phyloP scores from a whole-genome alignment of 2,888 invertebrate species.

The Orthosia gothica region DNA sequence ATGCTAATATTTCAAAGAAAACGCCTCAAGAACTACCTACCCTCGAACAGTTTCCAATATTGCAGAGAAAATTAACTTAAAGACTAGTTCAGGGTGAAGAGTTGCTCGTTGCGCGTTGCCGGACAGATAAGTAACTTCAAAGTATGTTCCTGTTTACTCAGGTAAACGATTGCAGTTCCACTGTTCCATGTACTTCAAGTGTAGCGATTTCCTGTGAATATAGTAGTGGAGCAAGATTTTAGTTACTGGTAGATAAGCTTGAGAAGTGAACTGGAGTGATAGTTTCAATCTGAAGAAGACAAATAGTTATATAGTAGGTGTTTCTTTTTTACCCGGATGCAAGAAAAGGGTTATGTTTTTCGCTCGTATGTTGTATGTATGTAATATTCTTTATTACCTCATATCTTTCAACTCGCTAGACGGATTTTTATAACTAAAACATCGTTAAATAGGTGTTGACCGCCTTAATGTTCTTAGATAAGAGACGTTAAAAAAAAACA shows the following conservation, averaged over 20 bases:
- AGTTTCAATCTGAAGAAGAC: not conserved
- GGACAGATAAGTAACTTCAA: not conserved
- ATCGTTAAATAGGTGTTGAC: no score
- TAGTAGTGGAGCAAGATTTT: not conserved
- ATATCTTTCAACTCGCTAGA: no score
- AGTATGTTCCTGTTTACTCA: slow-evolving; percentile 10
- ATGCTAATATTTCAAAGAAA: not conserved
- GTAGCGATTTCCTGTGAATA: not conserved
- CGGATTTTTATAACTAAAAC: no score
- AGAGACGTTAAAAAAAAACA: no score
- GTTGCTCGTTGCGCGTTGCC: not conserved
- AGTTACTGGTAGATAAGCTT: not conserved
- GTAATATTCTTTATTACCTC: no score
- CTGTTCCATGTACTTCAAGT: slow-evolving; percentile 2
- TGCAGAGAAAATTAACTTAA: slow-evolving; percentile 9
- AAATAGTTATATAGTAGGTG: no score
- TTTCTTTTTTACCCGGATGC: no score
- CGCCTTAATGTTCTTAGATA: no score
- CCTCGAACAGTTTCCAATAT: not conserved
- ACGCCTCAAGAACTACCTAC: not conserved
- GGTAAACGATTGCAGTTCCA: slow-evolving; percentile 21
- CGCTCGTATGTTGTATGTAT: no score
- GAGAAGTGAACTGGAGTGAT: no score
- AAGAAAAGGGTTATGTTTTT: no score
- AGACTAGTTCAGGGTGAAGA: slow-evolving; percentile 9